Evolutionary conservation across 2,888 invertebrate species (phyloP).

Genomic region (Scaptomyza caliginosa): DNA sequence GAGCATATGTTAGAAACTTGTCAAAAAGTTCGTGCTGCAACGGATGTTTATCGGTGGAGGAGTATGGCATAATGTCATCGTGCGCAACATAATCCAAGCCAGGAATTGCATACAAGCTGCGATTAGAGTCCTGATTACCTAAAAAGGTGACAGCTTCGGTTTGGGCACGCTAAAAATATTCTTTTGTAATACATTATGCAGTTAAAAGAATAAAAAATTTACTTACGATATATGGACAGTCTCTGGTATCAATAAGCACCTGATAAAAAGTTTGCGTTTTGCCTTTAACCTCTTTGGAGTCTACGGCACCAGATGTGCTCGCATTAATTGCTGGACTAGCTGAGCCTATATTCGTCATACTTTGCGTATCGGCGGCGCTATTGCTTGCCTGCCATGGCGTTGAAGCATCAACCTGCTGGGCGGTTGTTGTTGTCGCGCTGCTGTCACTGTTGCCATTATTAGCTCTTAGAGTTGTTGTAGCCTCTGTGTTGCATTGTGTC

Average conservation of each 20-base stretch:
- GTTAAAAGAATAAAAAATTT: background rate
- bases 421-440: constrained; percentile 17
- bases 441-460: constrained; percentile 25
- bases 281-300: constrained; percentile 93
- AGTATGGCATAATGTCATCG: constrained; percentile 98
- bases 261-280: constrained; percentile 98
- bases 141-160: constrained; percentile 98
- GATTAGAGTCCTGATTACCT: constrained; percentile 97
- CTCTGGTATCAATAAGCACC: constrained; percentile 97
- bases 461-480: constrained; percentile 42
- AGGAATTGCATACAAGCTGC: constrained; percentile 97
- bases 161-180: constrained; percentile 90
- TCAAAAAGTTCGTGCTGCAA: constrained; percentile 98
- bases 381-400: constrained; percentile 31
- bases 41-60: constrained; percentile 92
- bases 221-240: constrained; percentile 93
- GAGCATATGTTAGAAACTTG: constrained; percentile 93
- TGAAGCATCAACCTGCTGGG: constrained; percentile 20
- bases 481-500: constrained; percentile 49
- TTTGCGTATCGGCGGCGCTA: constrained; percentile 14
- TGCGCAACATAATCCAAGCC: constrained; percentile 99
- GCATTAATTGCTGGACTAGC: constrained; percentile 23
- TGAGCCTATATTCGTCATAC: constrained; percentile 38
- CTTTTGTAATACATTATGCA: background rate
- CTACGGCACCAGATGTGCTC: constrained; percentile 36